Conservation (phyloP, 2,113 vertebrate species). For the Glaucidium brasilianum region DNA sequence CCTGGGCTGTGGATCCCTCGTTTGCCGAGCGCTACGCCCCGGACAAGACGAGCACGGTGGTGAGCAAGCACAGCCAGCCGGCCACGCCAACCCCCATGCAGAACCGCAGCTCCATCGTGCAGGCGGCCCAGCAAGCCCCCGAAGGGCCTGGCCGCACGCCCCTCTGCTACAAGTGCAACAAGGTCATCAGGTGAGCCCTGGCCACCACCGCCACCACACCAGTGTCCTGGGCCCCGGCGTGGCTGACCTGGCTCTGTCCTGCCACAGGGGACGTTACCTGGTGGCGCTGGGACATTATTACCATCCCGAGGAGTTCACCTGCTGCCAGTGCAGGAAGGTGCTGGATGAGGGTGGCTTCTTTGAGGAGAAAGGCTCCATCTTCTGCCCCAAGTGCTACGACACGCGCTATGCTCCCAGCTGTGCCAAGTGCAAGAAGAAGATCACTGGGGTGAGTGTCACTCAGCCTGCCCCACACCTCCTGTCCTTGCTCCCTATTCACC, state of each 20-base stretch:
- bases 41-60: conserved; percentile 91
- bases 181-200: conserved; percentile 89
- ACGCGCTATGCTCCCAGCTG: conserved; percentile 91
- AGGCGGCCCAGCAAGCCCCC: conserved; percentile 85
- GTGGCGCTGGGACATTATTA: conserved; percentile 94
- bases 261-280: conserved; percentile 88
- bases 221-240: fast-evolving
- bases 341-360: conserved; percentile 97
- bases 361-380: conserved; percentile 93
- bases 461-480: not conserved
- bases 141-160: conserved; percentile 84
- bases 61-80: conserved; percentile 93
- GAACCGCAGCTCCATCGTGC: conserved; percentile 95
- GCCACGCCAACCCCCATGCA: conserved; percentile 90
- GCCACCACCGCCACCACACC: fast-evolving
- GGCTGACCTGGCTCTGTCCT: not conserved
- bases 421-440: conserved; percentile 97
- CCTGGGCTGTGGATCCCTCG: conserved; percentile 91
- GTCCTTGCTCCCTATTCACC: not conserved
- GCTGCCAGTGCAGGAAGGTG: conserved; percentile 89
- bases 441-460: conserved; percentile 84
- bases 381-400: conserved; percentile 93
- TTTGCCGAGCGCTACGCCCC: conserved; percentile 93
- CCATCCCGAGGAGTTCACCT: conserved; percentile 96
- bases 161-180: conserved; percentile 91